Evolutionary conservation across 2,888 invertebrate species (phyloP).

Genomic region (Copidosoma aretas): DNA sequence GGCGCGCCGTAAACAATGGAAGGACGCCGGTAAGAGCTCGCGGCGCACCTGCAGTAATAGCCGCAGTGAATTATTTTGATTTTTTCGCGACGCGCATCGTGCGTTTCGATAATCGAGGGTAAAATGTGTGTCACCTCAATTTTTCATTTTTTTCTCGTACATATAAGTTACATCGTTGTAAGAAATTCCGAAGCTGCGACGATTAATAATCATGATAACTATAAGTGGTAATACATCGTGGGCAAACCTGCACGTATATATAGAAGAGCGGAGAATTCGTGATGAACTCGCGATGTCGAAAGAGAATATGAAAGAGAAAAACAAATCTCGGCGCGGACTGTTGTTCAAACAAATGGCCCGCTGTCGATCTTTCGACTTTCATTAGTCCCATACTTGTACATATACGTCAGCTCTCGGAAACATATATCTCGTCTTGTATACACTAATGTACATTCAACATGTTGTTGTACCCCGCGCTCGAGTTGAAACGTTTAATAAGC

Average conservation of each 20-base stretch:
- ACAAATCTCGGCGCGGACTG: not conserved
- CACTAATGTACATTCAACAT: conserved; percentile 15
- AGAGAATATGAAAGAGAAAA: not conserved
- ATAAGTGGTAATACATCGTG: too few species aligned
- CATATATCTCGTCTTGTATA: not conserved
- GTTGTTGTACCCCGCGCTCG: conserved; percentile 24
- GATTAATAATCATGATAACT: too few species aligned
- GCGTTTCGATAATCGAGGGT: too few species aligned
- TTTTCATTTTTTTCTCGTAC: too few species aligned
- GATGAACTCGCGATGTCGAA: not conserved
- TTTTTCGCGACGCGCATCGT: too few species aligned
- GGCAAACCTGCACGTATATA: not conserved
- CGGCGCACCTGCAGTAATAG: not conserved
- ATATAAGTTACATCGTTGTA: too few species aligned
- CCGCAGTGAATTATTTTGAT: too few species aligned
- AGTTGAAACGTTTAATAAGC: too few species aligned
- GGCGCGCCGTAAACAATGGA: not conserved
- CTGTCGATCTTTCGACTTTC: not conserved
- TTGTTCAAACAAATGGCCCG: conserved; percentile 1
- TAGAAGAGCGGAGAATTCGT: not conserved
- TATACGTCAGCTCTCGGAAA: not conserved
- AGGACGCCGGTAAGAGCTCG: not conserved
- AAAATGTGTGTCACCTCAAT: too few species aligned
- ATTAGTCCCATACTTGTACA: too few species aligned
- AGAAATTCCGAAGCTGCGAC: too few species aligned